These are phyloP conservation scores for Hedychridium roseum DNA, from an alignment of 2,888 invertebrate species.

Conservation along the genomic window DNA sequence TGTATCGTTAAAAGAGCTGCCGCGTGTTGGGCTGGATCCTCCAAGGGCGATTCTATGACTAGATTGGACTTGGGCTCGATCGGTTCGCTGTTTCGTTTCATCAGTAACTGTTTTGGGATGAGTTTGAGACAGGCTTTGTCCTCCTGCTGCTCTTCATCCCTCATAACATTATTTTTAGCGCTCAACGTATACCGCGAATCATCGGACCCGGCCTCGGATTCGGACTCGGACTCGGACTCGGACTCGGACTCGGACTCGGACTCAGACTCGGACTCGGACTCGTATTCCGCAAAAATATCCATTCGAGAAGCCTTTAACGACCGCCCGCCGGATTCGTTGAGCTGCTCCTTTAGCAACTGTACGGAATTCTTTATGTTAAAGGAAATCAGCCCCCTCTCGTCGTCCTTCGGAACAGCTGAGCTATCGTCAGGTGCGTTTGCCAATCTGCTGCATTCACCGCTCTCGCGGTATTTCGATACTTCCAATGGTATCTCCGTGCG, in stretches of 20 bases:
- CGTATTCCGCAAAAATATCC: conserved; percentile 50
- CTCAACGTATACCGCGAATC: no score
- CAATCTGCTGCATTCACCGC: no score
- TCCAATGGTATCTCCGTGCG: no score
- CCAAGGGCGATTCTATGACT: conserved; percentile 20
- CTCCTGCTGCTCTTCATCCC: conserved; percentile 26
- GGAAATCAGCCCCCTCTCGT: no score
- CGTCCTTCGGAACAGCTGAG: no score
- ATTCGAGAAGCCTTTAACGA: conserved; percentile 32
- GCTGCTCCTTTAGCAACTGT: conserved; percentile 9
- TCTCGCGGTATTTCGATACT: no score
- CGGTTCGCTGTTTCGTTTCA: conserved; percentile 24
- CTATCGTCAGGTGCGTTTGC: no score
- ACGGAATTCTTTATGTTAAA: conserved; percentile 16
- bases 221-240: no score
- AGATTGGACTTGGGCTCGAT: conserved; percentile 24
- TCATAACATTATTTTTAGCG: no score
- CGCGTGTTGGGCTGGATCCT: conserved; percentile 25
- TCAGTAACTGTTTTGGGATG: conserved; percentile 50
- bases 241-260: no score
- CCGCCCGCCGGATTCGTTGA: conserved; percentile 14
- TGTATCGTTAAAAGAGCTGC: conserved; percentile 31
- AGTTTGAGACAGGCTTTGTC: conserved; percentile 42
- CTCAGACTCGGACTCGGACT: no score
- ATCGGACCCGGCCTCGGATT: no score